Evolutionary conservation across 2,888 invertebrate genomes (phyloP).

Genomic region (Cheilosia vernalis): DNA sequence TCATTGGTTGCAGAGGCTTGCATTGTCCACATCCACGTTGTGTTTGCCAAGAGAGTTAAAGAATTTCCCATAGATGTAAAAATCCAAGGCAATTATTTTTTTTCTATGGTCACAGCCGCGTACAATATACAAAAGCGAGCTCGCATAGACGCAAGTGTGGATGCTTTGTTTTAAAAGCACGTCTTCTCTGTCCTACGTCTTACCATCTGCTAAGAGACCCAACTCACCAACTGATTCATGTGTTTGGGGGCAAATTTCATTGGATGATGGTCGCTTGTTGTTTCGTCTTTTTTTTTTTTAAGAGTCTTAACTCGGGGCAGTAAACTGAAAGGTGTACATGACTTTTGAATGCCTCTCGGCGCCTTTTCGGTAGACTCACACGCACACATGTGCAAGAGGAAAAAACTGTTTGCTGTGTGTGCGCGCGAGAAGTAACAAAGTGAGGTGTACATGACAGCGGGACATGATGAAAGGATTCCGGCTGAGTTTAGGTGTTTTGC

Average conservation of each 20-base stretch:
- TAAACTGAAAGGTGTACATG: slow-evolving; percentile 71
- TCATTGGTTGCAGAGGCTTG: background rate
- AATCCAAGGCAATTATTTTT: slow-evolving; percentile 47
- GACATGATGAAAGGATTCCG: slow-evolving; percentile 79
- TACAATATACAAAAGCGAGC: background rate
- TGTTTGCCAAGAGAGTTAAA: slow-evolving; percentile 12
- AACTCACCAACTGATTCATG: slow-evolving; percentile 26
- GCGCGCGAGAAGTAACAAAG: slow-evolving; percentile 56
- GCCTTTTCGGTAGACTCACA: slow-evolving; percentile 76
- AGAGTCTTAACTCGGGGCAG: slow-evolving; percentile 44
- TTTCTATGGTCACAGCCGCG: slow-evolving; percentile 10
- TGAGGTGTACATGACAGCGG: slow-evolving; percentile 78
- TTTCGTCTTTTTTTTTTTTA: slow-evolving; percentile 49
- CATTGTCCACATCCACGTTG: background rate
- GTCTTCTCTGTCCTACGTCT: slow-evolving; percentile 1
- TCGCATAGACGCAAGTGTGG: background rate
- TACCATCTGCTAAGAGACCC: background rate
- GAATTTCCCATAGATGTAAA: slow-evolving; percentile 45
- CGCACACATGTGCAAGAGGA: slow-evolving; percentile 52
- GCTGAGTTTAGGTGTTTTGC: slow-evolving; percentile 60
- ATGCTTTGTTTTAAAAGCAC: slow-evolving; percentile 39
- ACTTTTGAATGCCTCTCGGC: slow-evolving; percentile 77
- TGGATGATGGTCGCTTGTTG: slow-evolving; percentile 24
- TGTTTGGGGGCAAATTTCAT: slow-evolving; percentile 24
- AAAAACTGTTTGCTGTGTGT: slow-evolving; percentile 58